Percentiles rank a stretch among this genome's conserved stretches.
These are phyloP conservation scores for Leptogaster cylindrica DNA, from an alignment of 2,888 invertebrate genomes.

Conservation along the genomic window DNA sequence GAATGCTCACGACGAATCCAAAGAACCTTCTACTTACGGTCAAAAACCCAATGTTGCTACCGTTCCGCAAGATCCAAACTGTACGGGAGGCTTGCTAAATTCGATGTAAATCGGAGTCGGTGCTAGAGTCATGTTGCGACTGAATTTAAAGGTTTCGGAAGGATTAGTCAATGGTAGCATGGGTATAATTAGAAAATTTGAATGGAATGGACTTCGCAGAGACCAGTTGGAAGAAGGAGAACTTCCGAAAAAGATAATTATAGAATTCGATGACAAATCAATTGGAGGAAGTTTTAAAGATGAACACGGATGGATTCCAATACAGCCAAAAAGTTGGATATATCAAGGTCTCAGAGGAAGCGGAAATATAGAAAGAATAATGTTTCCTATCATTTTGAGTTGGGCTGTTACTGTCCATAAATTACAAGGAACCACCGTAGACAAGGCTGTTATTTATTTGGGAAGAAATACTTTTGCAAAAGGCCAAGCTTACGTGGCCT, in stretches of 20 bases:
- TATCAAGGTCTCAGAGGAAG: not conserved
- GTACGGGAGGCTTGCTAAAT: not conserved
- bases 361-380: not conserved
- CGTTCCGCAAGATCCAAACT: not conserved
- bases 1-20: not conserved
- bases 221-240: not conserved
- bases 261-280: not conserved
- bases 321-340: not conserved
- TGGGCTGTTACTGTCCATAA: not conserved
- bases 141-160: not conserved
- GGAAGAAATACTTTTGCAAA: not conserved
- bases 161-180: not conserved
- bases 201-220: not conserved
- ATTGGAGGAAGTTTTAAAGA: not conserved
- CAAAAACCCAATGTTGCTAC: not conserved
- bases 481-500: not conserved
- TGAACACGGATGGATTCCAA: not conserved
- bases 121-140: not conserved
- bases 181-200: not conserved
- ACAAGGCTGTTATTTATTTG: not conserved
- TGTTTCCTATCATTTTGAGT: not conserved
- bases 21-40: not conserved
- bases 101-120: not conserved
- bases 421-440: constrained; percentile 1
- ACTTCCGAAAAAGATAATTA: not conserved